Evolutionary conservation across 2,797 vertebrate genomes (phyloP).

Genomic region (Pseudopleuronectes americanus): DNA sequence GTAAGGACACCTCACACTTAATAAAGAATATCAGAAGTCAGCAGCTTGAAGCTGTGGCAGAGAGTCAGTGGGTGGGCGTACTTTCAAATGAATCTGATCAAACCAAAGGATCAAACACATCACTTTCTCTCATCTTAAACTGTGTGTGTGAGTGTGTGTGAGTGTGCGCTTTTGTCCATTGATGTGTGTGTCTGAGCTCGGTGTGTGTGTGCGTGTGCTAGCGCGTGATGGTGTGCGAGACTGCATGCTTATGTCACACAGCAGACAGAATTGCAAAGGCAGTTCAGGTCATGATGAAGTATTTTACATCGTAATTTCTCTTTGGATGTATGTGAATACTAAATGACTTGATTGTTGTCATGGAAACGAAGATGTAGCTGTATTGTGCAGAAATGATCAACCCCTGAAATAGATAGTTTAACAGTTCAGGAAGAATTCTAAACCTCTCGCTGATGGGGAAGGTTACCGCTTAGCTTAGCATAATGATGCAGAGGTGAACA

Average conservation of each 20-base stretch:
- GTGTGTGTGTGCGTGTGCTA: background rate
- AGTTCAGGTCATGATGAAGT: conserved; percentile 6
- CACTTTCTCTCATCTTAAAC: conserved; percentile 59
- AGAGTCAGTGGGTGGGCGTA: conserved; percentile 32
- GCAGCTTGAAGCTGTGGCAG: conserved; percentile 40
- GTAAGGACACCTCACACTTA: conserved; percentile 78
- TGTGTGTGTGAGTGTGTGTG: background rate
- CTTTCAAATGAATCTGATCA: conserved; percentile 61
- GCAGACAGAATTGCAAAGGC: conserved; percentile 8
- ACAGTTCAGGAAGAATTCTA: too few species aligned
- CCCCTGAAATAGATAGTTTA: too few species aligned
- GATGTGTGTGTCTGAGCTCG: too few species aligned
- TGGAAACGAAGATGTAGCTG: background rate
- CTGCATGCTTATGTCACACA: background rate
- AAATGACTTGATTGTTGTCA: conserved; percentile 3
- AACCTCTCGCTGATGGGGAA: too few species aligned
- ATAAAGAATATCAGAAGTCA: conserved; percentile 26
- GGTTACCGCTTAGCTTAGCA: too few species aligned
- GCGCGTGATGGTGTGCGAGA: too few species aligned
- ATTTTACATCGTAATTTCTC: background rate
- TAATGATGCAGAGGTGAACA: too few species aligned
- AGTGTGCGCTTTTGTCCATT: background rate
- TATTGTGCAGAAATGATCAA: too few species aligned
- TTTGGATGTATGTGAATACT: conserved; percentile 10
- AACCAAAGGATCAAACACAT: conserved; percentile 62